Evolutionary conservation across 2,888 invertebrate genomes (phyloP).

Genomic region (Bedellia somnulentella): DNA sequence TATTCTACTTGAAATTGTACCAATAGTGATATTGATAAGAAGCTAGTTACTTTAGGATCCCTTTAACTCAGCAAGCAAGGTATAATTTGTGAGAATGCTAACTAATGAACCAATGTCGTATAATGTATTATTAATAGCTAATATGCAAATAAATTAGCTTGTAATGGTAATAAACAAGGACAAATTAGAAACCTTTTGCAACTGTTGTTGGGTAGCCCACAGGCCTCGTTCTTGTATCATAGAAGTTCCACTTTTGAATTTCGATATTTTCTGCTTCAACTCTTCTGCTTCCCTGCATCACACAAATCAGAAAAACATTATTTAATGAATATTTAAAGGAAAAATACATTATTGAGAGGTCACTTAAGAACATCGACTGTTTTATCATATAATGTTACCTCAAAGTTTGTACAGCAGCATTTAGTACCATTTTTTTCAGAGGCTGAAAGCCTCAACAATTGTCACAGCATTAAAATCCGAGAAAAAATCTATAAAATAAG

Average conservation of each 20-base stretch:
- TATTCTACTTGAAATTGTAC: too few relatives aligned
- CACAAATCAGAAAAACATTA: not conserved
- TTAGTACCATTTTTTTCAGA: constrained; percentile 69
- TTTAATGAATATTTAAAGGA: not conserved
- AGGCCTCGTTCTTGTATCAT: constrained; percentile 47
- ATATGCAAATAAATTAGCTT: too few relatives aligned
- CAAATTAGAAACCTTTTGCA: constrained; percentile 50
- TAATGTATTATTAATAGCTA: too few relatives aligned
- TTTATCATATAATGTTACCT: constrained; percentile 52
- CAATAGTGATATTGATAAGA: too few relatives aligned
- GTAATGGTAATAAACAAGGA: too few relatives aligned
- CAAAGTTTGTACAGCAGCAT: constrained; percentile 74
- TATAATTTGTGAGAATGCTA: too few relatives aligned
- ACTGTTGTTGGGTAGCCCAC: constrained; percentile 45
- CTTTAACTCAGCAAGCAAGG: too few relatives aligned
- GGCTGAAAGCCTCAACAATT: constrained; percentile 48
- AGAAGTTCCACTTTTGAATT: constrained; percentile 60
- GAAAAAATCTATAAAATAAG: too few relatives aligned
- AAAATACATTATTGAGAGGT: not conserved
- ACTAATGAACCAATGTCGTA: too few relatives aligned
- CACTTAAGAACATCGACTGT: not conserved
- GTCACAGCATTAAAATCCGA: constrained; percentile 58
- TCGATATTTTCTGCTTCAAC: constrained; percentile 68
- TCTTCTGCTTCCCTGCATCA: constrained; percentile 70
- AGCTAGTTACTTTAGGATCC: too few relatives aligned